Evolutionary conservation across 2,113 vertebrate genomes (phyloP).

Genomic region (Eurystomus gularis): DNA sequence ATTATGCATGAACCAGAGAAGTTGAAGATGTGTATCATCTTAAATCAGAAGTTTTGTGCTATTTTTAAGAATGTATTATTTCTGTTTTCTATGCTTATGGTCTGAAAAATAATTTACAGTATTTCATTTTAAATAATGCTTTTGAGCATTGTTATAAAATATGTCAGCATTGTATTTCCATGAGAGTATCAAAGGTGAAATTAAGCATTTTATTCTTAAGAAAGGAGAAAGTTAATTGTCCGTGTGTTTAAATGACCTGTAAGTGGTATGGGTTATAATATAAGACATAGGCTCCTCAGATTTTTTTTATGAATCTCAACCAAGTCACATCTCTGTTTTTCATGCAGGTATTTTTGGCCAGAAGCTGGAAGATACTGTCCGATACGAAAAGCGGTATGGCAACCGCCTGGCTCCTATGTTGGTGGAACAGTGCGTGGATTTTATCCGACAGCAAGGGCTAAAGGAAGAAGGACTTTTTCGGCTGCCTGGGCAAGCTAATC

Average conservation of each 20-base stretch:
- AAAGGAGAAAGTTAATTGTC: neutral
- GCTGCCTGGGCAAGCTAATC: constrained; percentile 93
- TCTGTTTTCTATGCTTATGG: neutral
- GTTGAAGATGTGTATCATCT: neutral
- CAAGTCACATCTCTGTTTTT: neutral
- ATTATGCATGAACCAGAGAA: neutral
- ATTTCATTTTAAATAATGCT: neutral
- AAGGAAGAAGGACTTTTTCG: constrained; percentile 94
- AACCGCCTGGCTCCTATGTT: constrained; percentile 90
- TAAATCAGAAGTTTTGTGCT: neutral
- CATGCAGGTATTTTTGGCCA: constrained; percentile 94
- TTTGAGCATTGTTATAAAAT: neutral
- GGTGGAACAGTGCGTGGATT: constrained; percentile 96
- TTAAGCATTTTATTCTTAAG: neutral
- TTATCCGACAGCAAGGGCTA: constrained; percentile 91
- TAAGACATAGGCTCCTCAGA: neutral
- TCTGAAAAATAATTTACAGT: neutral
- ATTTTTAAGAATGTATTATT: neutral
- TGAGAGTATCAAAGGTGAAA: neutral
- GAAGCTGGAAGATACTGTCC: constrained; percentile 94
- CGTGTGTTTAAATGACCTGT: neutral
- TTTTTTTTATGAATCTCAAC: neutral
- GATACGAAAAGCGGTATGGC: constrained; percentile 90
- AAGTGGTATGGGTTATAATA: rapidly evolving
- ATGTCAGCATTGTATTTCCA: neutral